These are phyloP conservation scores for Mesocentrotus franciscanus DNA, from an alignment of 53 echinoderm and acorn worm species.

Conservation along the genomic window DNA sequence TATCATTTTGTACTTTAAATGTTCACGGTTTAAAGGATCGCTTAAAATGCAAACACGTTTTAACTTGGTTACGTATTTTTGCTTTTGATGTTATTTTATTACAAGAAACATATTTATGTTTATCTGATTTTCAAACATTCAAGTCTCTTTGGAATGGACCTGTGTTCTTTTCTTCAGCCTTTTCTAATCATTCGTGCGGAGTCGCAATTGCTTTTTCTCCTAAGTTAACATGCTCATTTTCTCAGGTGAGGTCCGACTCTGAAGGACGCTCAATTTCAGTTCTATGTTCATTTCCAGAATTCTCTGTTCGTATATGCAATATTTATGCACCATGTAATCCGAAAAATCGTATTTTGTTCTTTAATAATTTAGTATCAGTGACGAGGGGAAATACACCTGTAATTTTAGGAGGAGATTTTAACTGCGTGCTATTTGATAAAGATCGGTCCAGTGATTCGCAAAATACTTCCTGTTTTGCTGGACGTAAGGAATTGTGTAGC, in stretches of 20 bases:
- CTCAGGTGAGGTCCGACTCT: background rate
- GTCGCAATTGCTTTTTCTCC: background rate
- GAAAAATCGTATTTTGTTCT: background rate
- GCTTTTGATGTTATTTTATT: conserved; percentile 54
- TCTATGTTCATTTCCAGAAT: conserved; percentile 29
- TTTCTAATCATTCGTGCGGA: conserved; percentile 18
- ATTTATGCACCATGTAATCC: conserved; percentile 28
- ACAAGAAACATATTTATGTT: conserved; percentile 28
- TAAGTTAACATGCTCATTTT: conserved; percentile 25
- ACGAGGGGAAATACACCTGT: conserved; percentile 1
- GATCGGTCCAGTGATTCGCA: background rate
- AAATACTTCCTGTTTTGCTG: conserved; percentile 33
- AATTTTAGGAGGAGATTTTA: conserved; percentile 51
- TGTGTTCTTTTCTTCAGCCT: conserved; percentile 11
- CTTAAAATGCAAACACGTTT: background rate
- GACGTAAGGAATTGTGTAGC: conserved; percentile 4
- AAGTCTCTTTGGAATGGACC: conserved; percentile 48
- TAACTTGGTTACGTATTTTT: conserved; percentile 3
- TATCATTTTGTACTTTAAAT: no score
- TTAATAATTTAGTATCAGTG: background rate
- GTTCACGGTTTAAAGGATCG: conserved; percentile 41
- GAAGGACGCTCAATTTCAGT: conserved; percentile 35
- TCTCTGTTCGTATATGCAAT: conserved; percentile 49
- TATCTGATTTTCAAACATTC: no score
- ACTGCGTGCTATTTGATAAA: background rate